These are phyloP conservation scores for Platorchestia sp. DNA, from an alignment of 1,140 invertebrate genomes.

Conservation along the genomic window DNA sequence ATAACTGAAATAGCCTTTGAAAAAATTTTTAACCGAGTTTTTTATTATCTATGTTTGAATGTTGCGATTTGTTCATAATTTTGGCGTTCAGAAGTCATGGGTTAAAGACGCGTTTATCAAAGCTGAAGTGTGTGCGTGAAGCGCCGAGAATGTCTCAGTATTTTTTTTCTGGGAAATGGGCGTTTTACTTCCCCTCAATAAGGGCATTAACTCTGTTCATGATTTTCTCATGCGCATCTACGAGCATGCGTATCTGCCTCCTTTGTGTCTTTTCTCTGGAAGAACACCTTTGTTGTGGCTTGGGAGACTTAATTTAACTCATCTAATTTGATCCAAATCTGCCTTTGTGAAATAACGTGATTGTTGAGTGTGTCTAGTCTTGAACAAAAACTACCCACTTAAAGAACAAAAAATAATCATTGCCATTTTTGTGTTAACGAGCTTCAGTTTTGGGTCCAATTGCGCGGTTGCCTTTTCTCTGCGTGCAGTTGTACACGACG, in stretches of 20 bases:
- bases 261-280: too few relatives aligned
- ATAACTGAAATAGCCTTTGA: too few relatives aligned
- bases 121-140: background rate
- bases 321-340: background rate
- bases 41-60: too few relatives aligned
- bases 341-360: background rate
- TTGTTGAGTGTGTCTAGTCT: background rate
- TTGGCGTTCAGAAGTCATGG: background rate
- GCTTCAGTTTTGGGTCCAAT: background rate
- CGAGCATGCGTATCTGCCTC: too few relatives aligned
- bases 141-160: background rate
- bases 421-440: background rate
- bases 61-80: background rate
- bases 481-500: background rate
- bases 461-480: background rate
- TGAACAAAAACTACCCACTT: background rate
- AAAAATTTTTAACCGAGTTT: too few relatives aligned
- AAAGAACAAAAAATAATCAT: background rate
- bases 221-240: background rate
- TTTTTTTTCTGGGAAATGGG: background rate
- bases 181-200: background rate
- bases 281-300: too few relatives aligned
- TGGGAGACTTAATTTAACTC: too few relatives aligned
- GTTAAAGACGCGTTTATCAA: too few relatives aligned
- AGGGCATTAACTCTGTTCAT: background rate